These are phyloP conservation scores for Trochalopteron elliotii DNA, from an alignment of 2,113 vertebrate species.

Conservation along the genomic window DNA sequence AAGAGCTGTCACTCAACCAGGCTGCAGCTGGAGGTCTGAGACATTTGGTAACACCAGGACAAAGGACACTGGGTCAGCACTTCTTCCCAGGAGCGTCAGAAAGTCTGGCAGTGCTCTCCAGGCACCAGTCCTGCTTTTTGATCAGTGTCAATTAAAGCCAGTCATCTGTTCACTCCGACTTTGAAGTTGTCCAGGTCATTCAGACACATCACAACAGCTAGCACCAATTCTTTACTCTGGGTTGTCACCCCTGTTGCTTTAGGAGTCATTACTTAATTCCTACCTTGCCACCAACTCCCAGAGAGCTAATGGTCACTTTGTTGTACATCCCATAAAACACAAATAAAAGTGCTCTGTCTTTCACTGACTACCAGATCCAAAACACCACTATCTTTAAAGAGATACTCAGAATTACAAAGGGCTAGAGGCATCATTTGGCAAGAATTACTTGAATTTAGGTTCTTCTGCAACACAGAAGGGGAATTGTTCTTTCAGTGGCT, in stretches of 20 bases:
- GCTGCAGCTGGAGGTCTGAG: neutral
- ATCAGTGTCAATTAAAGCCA: conserved; percentile 19
- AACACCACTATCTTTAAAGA: neutral
- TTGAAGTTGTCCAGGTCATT: neutral
- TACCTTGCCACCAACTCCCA: neutral
- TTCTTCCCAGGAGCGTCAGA: accelerated
- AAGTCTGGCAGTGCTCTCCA: neutral
- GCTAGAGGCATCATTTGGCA: neutral
- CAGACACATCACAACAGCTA: neutral
- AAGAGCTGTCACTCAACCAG: neutral
- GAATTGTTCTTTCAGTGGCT: neutral
- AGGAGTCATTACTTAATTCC: neutral
- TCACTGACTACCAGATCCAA: neutral
- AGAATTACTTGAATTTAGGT: neutral
- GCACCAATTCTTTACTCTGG: neutral
- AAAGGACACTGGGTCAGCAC: neutral
- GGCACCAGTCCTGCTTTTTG: neutral
- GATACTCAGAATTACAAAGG: neutral
- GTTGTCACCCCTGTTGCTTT: conserved; percentile 14
- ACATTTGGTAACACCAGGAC: neutral
- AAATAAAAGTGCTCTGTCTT: neutral
- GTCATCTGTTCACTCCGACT: neutral
- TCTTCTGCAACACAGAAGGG: neutral
- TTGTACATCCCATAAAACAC: neutral
- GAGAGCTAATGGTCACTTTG: neutral